Evolutionary conservation across 2,888 invertebrate genomes (phyloP).

Genomic region (Euspilapteryx auroguttella): DNA sequence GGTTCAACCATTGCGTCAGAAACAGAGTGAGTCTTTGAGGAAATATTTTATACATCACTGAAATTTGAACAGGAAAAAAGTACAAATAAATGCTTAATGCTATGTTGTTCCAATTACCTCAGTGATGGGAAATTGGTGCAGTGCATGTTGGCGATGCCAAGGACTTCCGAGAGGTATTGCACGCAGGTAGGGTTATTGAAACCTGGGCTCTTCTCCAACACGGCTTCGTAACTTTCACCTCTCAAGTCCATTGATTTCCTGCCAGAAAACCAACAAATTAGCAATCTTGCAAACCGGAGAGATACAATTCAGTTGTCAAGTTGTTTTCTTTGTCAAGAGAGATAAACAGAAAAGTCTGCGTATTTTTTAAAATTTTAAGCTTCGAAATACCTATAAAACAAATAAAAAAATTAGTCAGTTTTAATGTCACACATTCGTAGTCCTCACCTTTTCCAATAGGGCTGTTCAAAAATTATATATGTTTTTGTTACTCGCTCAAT

Average conservation of each 20-base stretch:
- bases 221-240: slow-evolving; percentile 77
- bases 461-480: slow-evolving; percentile 62
- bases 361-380: slow-evolving; percentile 1
- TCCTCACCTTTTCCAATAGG: slow-evolving; percentile 57
- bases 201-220: slow-evolving; percentile 80
- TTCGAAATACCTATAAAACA: not conserved
- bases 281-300: slow-evolving; percentile 9
- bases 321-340: slow-evolving; percentile 7
- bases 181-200: slow-evolving; percentile 90
- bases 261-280: slow-evolving; percentile 16
- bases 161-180: slow-evolving; percentile 75
- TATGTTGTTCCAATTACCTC: slow-evolving; percentile 49
- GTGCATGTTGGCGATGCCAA: slow-evolving; percentile 71
- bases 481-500: slow-evolving; percentile 43
- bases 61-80: too few species aligned
- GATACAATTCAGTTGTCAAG: slow-evolving; percentile 14
- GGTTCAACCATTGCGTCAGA: too few species aligned
- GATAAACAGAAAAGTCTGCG: slow-evolving; percentile 1
- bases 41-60: too few species aligned
- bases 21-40: too few species aligned
- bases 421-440: slow-evolving; percentile 44
- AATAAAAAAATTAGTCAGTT: slow-evolving; percentile 19
- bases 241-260: slow-evolving; percentile 81
- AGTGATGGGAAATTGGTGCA: slow-evolving; percentile 71
- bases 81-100: slow-evolving; percentile 3